Evolutionary conservation across 1,140 invertebrate species (phyloP).

Genomic region (Manduca sexta): DNA sequence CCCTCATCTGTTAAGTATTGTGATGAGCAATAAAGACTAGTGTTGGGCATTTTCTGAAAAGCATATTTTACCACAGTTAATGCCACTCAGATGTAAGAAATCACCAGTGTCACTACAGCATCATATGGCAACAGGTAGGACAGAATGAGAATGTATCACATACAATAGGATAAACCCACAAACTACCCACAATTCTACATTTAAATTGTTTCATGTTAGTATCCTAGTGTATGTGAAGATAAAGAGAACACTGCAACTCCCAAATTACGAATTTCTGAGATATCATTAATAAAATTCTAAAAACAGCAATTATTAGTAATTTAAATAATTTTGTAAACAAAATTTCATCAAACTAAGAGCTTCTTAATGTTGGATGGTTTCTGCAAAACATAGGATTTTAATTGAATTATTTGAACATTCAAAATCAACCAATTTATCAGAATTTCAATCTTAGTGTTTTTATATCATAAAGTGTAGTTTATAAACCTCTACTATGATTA

Average conservation of each 20-base stretch:
- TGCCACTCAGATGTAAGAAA: slow-evolving; percentile 66
- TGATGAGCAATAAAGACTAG: slow-evolving; percentile 77
- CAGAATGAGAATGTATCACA: slow-evolving; percentile 36
- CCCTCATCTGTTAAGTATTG: slow-evolving; percentile 77
- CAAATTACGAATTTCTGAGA: slow-evolving; percentile 28
- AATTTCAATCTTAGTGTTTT: no score
- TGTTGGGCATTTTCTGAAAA: slow-evolving; percentile 80
- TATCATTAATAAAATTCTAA: slow-evolving; percentile 24
- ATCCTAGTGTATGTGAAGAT: slow-evolving; percentile 35
- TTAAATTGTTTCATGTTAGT: slow-evolving; percentile 4
- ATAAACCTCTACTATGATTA: no score
- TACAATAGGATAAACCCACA: slow-evolving; percentile 36
- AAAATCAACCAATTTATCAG: no score
- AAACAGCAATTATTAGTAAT: no score
- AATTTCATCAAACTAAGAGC: no score
- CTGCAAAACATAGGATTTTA: no score
- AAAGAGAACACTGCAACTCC: slow-evolving; percentile 26
- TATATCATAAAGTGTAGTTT: no score
- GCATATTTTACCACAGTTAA: slow-evolving; percentile 75
- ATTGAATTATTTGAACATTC: no score
- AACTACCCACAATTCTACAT: slow-evolving; percentile 2
- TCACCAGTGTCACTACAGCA: slow-evolving; percentile 49
- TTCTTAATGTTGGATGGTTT: no score
- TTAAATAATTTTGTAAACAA: no score
- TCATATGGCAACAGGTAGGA: slow-evolving; percentile 36